Evolutionary conservation across 1,140 invertebrate species (phyloP).

Genomic region (Ridgeia piscesae): DNA sequence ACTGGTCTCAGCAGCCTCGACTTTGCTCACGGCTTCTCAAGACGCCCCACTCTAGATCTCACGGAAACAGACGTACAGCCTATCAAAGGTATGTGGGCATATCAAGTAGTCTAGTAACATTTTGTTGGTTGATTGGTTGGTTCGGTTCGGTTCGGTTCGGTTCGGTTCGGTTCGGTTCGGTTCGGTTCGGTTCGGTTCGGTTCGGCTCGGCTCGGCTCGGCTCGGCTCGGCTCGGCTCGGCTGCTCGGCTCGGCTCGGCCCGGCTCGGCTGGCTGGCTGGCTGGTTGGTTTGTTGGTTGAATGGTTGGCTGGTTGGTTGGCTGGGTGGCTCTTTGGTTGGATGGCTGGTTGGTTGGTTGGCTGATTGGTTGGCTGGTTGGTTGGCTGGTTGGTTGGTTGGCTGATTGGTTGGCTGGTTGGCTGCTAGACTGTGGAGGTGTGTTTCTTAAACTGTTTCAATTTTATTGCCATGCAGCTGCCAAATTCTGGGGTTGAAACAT

Average conservation of each 20-base stretch:
- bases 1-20: slow-evolving; percentile 68
- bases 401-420: no score
- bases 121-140: neutral
- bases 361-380: neutral
- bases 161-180: no score
- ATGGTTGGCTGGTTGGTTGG: no score
- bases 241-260: no score
- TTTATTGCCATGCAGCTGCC: neutral
- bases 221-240: no score
- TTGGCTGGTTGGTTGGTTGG: neutral
- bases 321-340: no score
- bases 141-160: no score
- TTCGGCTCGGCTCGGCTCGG: no score
- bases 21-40: slow-evolving; percentile 72
- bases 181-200: no score
- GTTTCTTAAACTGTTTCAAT: neutral
- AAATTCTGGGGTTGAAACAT: neutral
- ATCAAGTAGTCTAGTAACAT: neutral
- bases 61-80: slow-evolving; percentile 65
- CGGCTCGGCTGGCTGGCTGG: no score
- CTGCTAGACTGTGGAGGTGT: no score
- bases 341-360: no score
- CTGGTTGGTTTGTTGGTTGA: neutral
- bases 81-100: slow-evolving; percentile 60
- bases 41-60: slow-evolving; percentile 60